Evolutionary conservation across 2,888 invertebrate species (phyloP).

Genomic region (Aspidiotus rigidus): DNA sequence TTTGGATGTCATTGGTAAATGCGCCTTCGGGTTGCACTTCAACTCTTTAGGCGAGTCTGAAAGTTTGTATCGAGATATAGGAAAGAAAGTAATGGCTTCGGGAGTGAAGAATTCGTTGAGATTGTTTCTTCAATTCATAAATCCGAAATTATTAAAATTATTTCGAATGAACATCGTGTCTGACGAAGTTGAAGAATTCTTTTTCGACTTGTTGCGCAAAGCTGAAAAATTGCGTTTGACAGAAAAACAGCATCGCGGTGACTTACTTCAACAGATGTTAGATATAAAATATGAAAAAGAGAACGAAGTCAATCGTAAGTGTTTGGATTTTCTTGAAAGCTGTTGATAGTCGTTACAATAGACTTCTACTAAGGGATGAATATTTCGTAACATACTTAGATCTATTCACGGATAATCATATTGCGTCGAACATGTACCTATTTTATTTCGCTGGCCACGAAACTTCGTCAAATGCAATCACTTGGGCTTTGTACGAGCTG

Average conservation of each 20-base stretch:
- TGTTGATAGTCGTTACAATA: no score
- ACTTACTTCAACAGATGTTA: background rate
- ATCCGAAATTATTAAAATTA: background rate
- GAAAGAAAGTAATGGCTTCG: background rate
- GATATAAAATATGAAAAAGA: background rate
- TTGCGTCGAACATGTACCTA: slow-evolving; percentile 48
- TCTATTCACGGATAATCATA: slow-evolving; percentile 36
- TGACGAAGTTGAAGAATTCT: background rate
- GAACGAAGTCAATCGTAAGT: no score
- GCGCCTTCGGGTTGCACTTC: background rate
- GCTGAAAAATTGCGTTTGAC: background rate
- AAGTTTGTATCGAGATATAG: background rate
- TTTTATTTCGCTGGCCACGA: slow-evolving; percentile 51
- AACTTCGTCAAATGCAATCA: slow-evolving; percentile 48
- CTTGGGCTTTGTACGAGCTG: slow-evolving; percentile 47
- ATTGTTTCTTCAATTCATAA: background rate
- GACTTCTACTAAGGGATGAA: no score
- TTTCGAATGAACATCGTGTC: background rate
- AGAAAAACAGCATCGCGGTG: background rate
- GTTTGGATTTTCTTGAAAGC: no score
- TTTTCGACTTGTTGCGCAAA: background rate
- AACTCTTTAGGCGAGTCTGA: background rate
- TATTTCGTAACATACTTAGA: slow-evolving; percentile 20
- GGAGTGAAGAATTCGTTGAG: background rate
- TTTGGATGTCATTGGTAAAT: background rate